Evolutionary conservation across 1,140 invertebrate genomes (phyloP).

Genomic region (Acyrthosiphon pisum): DNA sequence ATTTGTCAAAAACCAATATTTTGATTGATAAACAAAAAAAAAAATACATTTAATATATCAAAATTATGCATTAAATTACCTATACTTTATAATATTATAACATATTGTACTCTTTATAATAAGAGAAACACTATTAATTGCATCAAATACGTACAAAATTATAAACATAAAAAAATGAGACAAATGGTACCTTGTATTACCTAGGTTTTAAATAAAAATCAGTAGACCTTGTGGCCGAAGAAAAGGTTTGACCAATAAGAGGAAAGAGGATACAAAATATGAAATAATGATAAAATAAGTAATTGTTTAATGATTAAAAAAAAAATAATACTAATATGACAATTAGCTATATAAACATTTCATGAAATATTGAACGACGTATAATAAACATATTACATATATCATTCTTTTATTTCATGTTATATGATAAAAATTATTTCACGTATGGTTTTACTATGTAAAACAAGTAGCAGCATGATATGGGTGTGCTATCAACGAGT

Average conservation of each 20-base stretch:
- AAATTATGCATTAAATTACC: no score
- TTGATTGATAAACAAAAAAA: no score
- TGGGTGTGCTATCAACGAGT: not conserved
- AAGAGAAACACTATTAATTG: no score
- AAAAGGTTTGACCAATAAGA: no score
- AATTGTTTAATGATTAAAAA: not conserved
- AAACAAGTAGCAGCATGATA: not conserved
- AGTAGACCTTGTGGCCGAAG: not conserved
- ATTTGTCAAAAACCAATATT: no score
- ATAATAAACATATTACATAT: not conserved
- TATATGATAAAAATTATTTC: not conserved
- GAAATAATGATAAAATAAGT: not conserved
- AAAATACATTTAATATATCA: no score
- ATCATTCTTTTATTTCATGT: not conserved
- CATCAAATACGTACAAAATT: no score
- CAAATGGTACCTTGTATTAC: not conserved
- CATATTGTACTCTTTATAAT: no score
- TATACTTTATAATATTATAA: no score
- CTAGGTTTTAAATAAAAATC: not conserved
- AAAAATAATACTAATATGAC: not conserved
- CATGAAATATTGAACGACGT: not conserved
- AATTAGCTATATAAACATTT: no score
- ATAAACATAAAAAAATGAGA: not conserved
- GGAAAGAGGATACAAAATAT: no score
- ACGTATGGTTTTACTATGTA: slow-evolving; percentile 3